These are phyloP conservation scores for Tolypeutes matacus DNA, from an alignment of 2,797 vertebrate genomes.

Conservation along the genomic window DNA sequence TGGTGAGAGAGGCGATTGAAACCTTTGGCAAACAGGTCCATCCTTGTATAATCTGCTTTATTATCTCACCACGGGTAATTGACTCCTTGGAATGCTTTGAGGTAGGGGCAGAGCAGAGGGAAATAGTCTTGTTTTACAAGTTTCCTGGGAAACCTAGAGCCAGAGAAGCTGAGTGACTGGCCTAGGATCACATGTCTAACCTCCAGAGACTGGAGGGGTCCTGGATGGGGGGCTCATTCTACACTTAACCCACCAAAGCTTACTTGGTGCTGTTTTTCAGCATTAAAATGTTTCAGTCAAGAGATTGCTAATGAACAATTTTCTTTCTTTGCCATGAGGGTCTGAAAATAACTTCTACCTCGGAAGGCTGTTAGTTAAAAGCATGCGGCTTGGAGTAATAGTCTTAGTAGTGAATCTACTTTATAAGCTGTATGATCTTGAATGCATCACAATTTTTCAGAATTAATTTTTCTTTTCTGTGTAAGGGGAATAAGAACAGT, in stretches of 20 bases:
- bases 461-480: slow-evolving; percentile 45
- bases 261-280: slow-evolving; percentile 76
- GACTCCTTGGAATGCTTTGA: slow-evolving; percentile 62
- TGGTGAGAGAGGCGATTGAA: slow-evolving; percentile 36
- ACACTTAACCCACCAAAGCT: slow-evolving; percentile 57
- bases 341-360: slow-evolving; percentile 61
- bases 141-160: slow-evolving; percentile 62
- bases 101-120: neutral
- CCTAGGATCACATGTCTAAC: slow-evolving; percentile 63
- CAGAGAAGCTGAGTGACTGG: slow-evolving; percentile 20
- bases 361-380: slow-evolving; percentile 69
- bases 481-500: neutral
- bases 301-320: slow-evolving; percentile 73
- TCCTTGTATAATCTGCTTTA: slow-evolving; percentile 62
- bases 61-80: slow-evolving; percentile 61
- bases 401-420: slow-evolving; percentile 1
- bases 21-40: slow-evolving; percentile 47
- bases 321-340: slow-evolving; percentile 71
- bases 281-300: slow-evolving; percentile 67
- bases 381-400: slow-evolving; percentile 36
- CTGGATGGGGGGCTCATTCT: slow-evolving; percentile 58
- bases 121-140: slow-evolving; percentile 64
- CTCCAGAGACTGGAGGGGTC: slow-evolving; percentile 55
- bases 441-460: slow-evolving; percentile 8
- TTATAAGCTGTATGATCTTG: slow-evolving; percentile 58